phyloP scores from a whole-genome alignment of 2,113 vertebrate genomes.

The Nycticryphes semicollaris region DNA sequence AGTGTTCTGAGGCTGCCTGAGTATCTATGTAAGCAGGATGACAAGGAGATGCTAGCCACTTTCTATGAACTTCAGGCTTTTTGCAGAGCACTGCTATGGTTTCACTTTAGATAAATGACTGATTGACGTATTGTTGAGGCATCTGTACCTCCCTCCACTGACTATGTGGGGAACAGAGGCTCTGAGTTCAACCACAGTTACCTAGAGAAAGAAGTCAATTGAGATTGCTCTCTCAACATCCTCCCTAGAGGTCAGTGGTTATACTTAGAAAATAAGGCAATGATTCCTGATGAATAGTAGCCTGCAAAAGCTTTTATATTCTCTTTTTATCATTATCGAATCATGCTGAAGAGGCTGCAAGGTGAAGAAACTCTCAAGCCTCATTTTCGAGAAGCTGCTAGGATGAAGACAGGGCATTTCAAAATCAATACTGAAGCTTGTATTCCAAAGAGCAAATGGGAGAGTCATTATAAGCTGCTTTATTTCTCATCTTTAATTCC shows the following conservation, averaged over 20 bases:
- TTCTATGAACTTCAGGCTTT: background rate
- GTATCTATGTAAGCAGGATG: background rate
- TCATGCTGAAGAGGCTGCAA: constrained; percentile 27
- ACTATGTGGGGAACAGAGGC: rapidly evolving
- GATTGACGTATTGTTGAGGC: background rate
- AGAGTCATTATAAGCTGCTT: constrained; percentile 69
- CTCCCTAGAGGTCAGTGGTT: background rate
- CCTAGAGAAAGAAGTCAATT: background rate
- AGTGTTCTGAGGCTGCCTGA: background rate
- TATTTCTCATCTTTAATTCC: constrained; percentile 68
- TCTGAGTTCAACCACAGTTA: background rate
- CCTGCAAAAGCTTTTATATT: background rate
- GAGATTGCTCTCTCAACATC: background rate
- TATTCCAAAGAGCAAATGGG: constrained; percentile 40
- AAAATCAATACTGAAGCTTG: constrained; percentile 42
- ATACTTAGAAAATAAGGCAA: background rate
- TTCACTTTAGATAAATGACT: background rate
- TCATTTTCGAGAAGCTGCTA: constrained; percentile 25
- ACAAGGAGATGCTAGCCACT: background rate
- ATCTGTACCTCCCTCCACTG: background rate
- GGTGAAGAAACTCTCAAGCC: constrained; percentile 45
- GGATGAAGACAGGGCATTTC: constrained; percentile 49
- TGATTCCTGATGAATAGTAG: background rate
- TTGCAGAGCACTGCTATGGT: background rate
- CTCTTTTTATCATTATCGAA: constrained; percentile 26